These are phyloP conservation scores for Drosophila pectinifera DNA, from an alignment of 1,140 invertebrate species.

Conservation along the genomic window DNA sequence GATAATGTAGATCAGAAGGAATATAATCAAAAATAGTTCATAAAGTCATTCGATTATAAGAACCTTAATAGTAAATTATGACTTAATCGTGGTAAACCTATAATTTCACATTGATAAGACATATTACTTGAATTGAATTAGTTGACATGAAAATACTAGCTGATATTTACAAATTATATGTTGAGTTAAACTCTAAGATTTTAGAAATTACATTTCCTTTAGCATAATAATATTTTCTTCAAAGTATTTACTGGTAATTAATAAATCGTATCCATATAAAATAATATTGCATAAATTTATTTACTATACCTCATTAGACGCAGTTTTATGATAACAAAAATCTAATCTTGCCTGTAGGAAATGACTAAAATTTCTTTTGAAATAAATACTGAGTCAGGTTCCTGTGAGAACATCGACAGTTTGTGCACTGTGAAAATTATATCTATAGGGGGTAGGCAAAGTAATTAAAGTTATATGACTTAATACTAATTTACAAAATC, in stretches of 20 bases:
- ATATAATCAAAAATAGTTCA: not conserved
- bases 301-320: not conserved
- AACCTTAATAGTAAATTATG: too few relatives aligned
- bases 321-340: slow-evolving; percentile 2
- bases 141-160: not conserved
- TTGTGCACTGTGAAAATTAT: not conserved
- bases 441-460: not conserved
- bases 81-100: too few relatives aligned
- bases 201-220: not conserved
- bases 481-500: not conserved
- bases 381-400: not conserved
- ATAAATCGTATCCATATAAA: too few relatives aligned
- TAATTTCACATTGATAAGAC: not conserved
- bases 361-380: not conserved
- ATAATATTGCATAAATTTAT: too few relatives aligned
- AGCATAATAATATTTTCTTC: not conserved
- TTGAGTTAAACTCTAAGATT: too few relatives aligned
- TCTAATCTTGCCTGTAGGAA: not conserved
- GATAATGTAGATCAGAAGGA: not conserved
- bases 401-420: not conserved
- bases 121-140: not conserved
- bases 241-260: too few relatives aligned
- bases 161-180: too few relatives aligned
- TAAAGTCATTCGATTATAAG: too few relatives aligned
- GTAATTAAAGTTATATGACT: not conserved